A percentile compares a stretch with the other conserved stretches of the same genome.
Evolutionary conservation across 2,113 vertebrate genomes (phyloP).

Genomic region (Myocastor coypus): DNA sequence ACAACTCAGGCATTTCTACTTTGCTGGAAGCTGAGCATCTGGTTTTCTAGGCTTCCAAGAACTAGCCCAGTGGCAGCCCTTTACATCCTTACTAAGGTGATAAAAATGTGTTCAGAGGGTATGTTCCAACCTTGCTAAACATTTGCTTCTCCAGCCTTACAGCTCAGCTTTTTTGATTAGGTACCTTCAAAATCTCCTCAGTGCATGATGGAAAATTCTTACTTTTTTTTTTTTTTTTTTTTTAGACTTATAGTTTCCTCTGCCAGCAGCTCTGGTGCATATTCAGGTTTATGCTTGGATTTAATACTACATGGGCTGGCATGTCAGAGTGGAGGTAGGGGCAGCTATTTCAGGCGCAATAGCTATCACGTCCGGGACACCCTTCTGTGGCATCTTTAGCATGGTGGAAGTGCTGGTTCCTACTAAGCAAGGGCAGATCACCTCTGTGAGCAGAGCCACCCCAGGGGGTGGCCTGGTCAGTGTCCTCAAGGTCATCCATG

Average conservation of each 20-base stretch:
- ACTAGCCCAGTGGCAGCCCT: not conserved
- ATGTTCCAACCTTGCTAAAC: not conserved
- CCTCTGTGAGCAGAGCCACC: not conserved
- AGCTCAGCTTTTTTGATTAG: not conserved
- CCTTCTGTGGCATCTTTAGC: not conserved
- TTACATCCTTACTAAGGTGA: not conserved
- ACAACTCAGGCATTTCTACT: not conserved
- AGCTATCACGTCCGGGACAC: not conserved
- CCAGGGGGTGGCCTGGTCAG: not conserved
- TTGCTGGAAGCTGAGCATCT: not conserved
- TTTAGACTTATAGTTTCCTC: not conserved
- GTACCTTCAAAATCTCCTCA: not conserved
- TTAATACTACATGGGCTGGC: not conserved
- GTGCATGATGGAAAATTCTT: not conserved
- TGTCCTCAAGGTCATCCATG: not conserved
- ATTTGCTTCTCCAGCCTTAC: not conserved
- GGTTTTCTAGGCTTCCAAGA: not conserved
- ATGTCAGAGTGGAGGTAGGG: not conserved
- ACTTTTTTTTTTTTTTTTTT: not conserved
- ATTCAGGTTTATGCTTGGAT: not conserved
- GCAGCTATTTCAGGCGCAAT: not conserved
- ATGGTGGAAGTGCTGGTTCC: not conserved
- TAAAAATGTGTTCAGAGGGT: not conserved
- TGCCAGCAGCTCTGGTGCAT: not conserved
- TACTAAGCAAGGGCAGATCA: too few species aligned